Evolutionary conservation across 2,888 invertebrate species (phyloP), one percentile per base, ranked within the genome.

Genomic region (Brachylomia viminalis): DNA sequence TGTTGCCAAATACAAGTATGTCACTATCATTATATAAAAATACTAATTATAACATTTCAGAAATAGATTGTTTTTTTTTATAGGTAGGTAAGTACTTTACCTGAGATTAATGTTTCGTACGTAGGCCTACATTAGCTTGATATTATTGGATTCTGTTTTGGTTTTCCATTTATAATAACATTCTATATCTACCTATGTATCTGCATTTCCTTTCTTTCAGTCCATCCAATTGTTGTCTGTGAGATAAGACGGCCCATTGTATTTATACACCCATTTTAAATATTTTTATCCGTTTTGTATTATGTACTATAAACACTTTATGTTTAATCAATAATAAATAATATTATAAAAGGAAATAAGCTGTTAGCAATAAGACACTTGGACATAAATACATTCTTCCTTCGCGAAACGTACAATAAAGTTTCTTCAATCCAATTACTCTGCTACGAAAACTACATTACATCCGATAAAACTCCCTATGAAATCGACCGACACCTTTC

Each of bases 1-100:
- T 85, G 83, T 86, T 86, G 83, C 86, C 86, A 85, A 86, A 79
- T 76, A 81, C 79, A 86, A 78, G 79, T 86, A 86, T 85, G 86
- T 85, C 81, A 81, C 74, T 86, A 81, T 72, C 77, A 79, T 85
- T 85, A 77, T 72, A 62, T 78, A 75, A 86, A 83, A 83, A 71
- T 23, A 74, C 74, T 84, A 78, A 76, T 71, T 79, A 82, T 84
- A 86, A 76, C 65, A 62, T 73, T 67, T 38, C 47, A 67, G 47
- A 59, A 84, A 84, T 77, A 84, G 62, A 59, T 10, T 45, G 38
- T 42, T 33, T 30, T 56, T 52, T 30, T 67, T 58, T n/a, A n/a
- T n/a, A n/a, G n/a, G n/a, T n/a, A n/a, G n/a, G n/a, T n/a, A n/a
- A n/a, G n/a, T 73, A 72, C 61, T 66, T 75, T 77, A 83, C 75